A percentile compares a stretch with the other conserved stretches of the same genome.
Evolutionary conservation across 2,797 vertebrate species (phyloP).

Genomic region (Eutrigla gurnardus): DNA sequence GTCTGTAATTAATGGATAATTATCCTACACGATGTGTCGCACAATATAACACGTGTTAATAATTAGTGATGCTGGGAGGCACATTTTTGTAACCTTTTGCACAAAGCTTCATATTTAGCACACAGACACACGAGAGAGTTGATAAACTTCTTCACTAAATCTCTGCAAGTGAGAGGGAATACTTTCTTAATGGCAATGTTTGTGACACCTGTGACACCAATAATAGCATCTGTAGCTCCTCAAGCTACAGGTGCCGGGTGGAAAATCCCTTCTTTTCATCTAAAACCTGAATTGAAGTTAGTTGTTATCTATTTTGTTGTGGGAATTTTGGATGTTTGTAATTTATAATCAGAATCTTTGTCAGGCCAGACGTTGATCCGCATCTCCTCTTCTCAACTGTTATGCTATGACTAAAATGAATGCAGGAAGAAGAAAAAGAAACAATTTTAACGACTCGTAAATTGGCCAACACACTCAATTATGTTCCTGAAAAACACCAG

Average conservation of each 20-base stretch:
- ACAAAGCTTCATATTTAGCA: conserved; percentile 7
- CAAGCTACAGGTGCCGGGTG: not conserved
- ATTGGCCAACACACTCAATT: not conserved
- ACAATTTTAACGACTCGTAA: no score
- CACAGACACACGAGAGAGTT: not conserved
- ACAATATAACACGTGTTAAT: not conserved
- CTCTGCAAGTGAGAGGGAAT: not conserved
- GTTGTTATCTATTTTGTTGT: not conserved
- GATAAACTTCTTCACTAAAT: conserved; percentile 1
- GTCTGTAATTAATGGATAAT: conserved; percentile 2
- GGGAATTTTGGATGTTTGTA: no score
- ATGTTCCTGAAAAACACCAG: not conserved
- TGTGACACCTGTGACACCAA: not conserved
- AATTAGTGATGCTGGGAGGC: conserved; percentile 14
- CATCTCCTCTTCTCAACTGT: no score
- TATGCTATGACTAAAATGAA: no score
- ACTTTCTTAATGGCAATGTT: not conserved
- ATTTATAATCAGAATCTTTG: no score
- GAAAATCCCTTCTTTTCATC: not conserved
- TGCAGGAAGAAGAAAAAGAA: not conserved
- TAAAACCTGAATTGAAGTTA: not conserved
- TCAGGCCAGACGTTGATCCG: no score
- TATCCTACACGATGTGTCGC: conserved; percentile 6
- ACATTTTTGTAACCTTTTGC: conserved; percentile 22
- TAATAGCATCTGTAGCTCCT: conserved; percentile 3